These are phyloP conservation scores for Sinocyclocheilus anshuiensis DNA, from an alignment of 2,113 vertebrate species.

Conservation along the genomic window DNA sequence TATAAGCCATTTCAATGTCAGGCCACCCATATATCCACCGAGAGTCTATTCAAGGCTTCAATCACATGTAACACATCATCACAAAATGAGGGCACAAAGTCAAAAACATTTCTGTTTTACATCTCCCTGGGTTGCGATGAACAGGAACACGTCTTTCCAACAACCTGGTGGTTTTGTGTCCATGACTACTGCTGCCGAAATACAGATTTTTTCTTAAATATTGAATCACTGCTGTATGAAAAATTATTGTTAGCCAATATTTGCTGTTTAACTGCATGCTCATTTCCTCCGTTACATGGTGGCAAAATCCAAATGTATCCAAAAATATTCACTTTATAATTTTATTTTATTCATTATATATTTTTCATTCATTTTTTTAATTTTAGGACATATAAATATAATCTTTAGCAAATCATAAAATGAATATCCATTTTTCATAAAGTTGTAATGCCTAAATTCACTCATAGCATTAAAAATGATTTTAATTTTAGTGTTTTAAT, in stretches of 20 bases:
- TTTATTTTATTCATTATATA: no score
- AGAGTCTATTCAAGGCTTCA: slow-evolving; percentile 31
- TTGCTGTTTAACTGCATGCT: background rate
- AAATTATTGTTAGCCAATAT: background rate
- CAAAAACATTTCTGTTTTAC: slow-evolving; percentile 37
- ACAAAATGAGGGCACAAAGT: slow-evolving; percentile 19
- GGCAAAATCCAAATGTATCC: no score
- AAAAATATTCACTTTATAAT: no score
- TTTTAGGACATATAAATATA: no score
- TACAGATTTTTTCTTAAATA: background rate
- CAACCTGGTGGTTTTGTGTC: slow-evolving; percentile 30
- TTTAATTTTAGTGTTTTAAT: no score
- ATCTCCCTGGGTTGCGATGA: slow-evolving; percentile 28
- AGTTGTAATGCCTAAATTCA: background rate
- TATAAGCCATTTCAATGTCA: slow-evolving; percentile 48
- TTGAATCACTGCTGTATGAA: background rate
- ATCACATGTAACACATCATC: slow-evolving; percentile 38
- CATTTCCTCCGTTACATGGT: no score
- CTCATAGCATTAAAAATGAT: no score
- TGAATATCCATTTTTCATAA: background rate
- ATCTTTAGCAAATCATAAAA: no score
- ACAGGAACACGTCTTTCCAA: slow-evolving; percentile 38
- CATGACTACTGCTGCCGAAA: slow-evolving; percentile 13
- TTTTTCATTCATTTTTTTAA: no score
- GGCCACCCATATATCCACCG: slow-evolving; percentile 44